Evolutionary conservation across 2,797 vertebrate species (phyloP).

Genomic region (Hydrophis major): DNA sequence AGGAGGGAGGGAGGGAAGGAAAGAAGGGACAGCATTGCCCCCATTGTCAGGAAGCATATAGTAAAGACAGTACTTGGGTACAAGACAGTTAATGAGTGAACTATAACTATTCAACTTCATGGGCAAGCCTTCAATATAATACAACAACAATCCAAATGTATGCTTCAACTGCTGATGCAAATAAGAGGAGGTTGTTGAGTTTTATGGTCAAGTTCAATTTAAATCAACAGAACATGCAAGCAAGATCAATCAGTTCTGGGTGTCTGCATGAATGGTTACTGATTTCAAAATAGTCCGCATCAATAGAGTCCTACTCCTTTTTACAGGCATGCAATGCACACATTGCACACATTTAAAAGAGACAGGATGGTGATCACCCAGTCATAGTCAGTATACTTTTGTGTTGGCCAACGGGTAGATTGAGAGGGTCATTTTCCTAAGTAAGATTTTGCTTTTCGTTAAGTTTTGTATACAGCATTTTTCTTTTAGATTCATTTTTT

Average conservation of each 20-base stretch:
- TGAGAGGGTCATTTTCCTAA: background rate
- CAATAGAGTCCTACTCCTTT: background rate
- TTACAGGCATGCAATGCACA: background rate
- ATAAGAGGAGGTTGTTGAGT: background rate
- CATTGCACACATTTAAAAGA: background rate
- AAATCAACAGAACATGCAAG: background rate
- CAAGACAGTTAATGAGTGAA: background rate
- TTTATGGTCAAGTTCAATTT: background rate
- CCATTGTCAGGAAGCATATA: background rate
- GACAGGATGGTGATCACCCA: background rate
- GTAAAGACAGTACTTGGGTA: background rate
- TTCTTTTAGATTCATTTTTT: background rate
- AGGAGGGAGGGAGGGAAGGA: no score
- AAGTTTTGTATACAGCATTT: background rate
- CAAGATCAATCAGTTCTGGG: background rate
- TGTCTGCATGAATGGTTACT: background rate
- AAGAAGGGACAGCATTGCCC: background rate
- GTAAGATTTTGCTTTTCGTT: background rate
- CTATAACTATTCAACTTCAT: background rate
- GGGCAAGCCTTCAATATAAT: background rate
- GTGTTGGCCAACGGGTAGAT: background rate
- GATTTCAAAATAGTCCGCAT: background rate
- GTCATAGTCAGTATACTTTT: background rate
- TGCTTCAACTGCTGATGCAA: background rate
- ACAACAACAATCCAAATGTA: background rate